Evolutionary conservation across 2,888 invertebrate species (phyloP).

Genomic region (Standfussiana lucernea): DNA sequence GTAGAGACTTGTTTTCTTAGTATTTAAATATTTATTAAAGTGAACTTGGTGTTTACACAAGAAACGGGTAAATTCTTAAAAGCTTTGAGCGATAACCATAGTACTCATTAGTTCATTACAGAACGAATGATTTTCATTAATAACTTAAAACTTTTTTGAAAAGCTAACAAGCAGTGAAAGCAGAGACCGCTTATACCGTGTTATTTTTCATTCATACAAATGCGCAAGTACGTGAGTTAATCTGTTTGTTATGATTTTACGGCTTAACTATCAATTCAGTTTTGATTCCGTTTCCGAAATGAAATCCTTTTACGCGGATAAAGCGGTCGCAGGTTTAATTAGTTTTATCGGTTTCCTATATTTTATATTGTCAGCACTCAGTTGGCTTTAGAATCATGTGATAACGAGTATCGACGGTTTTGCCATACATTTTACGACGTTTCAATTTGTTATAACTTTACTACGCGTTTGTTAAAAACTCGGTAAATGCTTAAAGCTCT

Average conservation of each 20-base stretch:
- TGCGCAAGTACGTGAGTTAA: slow-evolving; percentile 1
- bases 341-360: neutral
- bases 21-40: slow-evolving; percentile 65
- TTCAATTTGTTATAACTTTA: slow-evolving; percentile 2
- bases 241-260: slow-evolving; percentile 13
- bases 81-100: slow-evolving; percentile 25
- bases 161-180: slow-evolving; percentile 12
- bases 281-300: neutral
- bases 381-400: neutral
- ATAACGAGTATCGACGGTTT: neutral
- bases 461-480: neutral
- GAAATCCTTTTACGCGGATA: neutral
- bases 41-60: slow-evolving; percentile 50
- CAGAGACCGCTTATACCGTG: neutral
- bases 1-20: slow-evolving; percentile 65
- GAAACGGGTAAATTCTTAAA: slow-evolving; percentile 51
- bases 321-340: neutral
- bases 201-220: slow-evolving; percentile 11
- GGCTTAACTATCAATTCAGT: slow-evolving; percentile 13
- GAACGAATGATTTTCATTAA: slow-evolving; percentile 41
- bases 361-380: neutral
- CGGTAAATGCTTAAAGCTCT: neutral
- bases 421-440: neutral
- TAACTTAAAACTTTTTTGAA: slow-evolving; percentile 26
- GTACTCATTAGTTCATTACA: slow-evolving; percentile 40